Conservation (phyloP, 2,888 invertebrate species). For the Perizoma flavofasciatum region DNA sequence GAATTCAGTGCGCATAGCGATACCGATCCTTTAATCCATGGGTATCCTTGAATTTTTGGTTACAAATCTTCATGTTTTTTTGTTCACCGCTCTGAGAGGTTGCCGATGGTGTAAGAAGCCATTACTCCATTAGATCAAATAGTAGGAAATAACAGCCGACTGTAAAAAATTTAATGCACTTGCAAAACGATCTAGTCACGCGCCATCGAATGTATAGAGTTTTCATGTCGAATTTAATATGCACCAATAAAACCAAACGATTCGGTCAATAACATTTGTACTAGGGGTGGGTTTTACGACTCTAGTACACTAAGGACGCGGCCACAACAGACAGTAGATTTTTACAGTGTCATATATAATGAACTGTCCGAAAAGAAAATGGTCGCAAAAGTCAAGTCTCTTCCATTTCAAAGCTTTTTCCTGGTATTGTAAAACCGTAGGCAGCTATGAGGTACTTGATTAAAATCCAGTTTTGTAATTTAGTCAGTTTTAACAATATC, state of each 20-base stretch:
- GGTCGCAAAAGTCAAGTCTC: too few relatives aligned
- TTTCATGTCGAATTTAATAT: conserved; percentile 62
- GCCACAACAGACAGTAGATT: conserved; percentile 3
- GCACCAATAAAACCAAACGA: conserved; percentile 59
- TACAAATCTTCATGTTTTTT: too few relatives aligned
- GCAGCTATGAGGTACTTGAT: too few relatives aligned
- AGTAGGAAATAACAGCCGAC: conserved; percentile 26
- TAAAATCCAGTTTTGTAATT: too few relatives aligned
- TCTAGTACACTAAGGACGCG: conserved; percentile 31
- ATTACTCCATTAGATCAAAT: conserved; percentile 23
- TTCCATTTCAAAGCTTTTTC: too few relatives aligned
- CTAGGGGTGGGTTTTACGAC: conserved; percentile 58
- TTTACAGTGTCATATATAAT: neutral
- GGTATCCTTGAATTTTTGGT: too few relatives aligned
- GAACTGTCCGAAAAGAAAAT: too few relatives aligned
- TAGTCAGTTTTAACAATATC: too few relatives aligned
- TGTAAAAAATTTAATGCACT: conserved; percentile 38
- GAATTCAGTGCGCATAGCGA: too few relatives aligned
- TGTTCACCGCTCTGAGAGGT: too few relatives aligned
- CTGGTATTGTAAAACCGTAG: too few relatives aligned
- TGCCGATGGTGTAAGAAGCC: neutral
- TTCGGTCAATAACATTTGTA: conserved; percentile 55
- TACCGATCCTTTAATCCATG: too few relatives aligned
- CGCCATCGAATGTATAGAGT: conserved; percentile 41
- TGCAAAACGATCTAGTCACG: conserved; percentile 38